A percentile compares a stretch with the other conserved stretches of the same genome.
phyloP scores from a whole-genome alignment of 2,797 vertebrate genomes.

The Tachyglossus aculeatus region DNA sequence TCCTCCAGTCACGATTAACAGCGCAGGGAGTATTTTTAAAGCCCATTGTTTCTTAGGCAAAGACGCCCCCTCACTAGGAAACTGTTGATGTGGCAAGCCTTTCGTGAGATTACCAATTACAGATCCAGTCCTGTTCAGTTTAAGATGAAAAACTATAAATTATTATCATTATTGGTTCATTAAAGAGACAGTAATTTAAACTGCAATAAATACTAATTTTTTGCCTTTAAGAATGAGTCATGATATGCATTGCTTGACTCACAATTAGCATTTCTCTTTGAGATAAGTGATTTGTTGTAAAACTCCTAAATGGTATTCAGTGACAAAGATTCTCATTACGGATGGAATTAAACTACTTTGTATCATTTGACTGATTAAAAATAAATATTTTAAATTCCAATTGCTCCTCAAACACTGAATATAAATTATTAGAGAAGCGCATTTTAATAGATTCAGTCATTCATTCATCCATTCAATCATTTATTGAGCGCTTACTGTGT shows the following conservation, averaged over 20 bases:
- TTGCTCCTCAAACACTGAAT: neutral
- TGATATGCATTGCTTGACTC: neutral
- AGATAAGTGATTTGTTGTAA: conserved; percentile 8
- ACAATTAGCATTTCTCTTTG: neutral
- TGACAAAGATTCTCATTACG: neutral
- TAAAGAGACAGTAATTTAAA: neutral
- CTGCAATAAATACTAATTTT: neutral
- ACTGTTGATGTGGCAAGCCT: neutral
- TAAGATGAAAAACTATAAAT: neutral
- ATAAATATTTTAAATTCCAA: neutral
- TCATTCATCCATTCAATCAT: too few species aligned
- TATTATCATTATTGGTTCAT: conserved; percentile 9
- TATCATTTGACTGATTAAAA: neutral
- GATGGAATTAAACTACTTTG: neutral
- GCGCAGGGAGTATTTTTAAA: neutral
- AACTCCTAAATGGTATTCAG: neutral
- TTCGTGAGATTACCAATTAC: neutral
- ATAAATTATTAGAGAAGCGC: neutral
- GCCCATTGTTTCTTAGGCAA: neutral
- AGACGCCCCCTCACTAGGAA: neutral
- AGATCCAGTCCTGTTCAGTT: neutral
- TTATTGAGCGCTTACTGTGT: too few species aligned
- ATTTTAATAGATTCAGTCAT: too few species aligned
- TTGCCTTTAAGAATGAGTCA: conserved; percentile 19
- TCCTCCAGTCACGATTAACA: too few species aligned